phyloP scores from a whole-genome alignment of 2,113 vertebrate species.

The Thermophis baileyi region DNA sequence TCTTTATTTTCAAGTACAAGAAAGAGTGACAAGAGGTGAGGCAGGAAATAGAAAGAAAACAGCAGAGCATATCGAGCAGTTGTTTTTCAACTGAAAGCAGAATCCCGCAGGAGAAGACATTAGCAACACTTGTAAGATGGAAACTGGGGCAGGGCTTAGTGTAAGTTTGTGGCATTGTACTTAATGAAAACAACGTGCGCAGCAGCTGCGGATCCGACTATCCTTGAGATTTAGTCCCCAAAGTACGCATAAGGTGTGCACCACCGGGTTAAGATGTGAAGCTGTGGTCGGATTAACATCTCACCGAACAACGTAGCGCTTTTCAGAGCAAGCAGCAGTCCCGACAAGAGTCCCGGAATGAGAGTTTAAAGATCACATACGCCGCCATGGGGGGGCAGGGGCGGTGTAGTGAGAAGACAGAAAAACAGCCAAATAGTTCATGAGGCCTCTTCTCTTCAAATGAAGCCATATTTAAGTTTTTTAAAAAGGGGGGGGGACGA shows the following conservation, averaged over 20 bases:
- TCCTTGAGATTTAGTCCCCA: not conserved
- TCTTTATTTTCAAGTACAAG: constrained; percentile 1
- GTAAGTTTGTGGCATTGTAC: not conserved
- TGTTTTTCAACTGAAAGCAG: constrained; percentile 1
- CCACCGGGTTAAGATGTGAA: not conserved
- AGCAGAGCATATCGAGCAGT: not conserved
- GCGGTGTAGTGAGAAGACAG: not conserved
- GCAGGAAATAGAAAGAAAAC: not conserved
- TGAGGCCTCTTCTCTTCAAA: constrained; percentile 11
- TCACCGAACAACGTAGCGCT: not conserved
- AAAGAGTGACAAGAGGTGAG: constrained; percentile 2
- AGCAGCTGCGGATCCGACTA: not conserved
- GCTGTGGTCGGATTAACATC: not conserved
- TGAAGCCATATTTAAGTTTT: not conserved
- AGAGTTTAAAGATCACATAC: constrained; percentile 22
- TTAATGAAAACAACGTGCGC: constrained; percentile 3
- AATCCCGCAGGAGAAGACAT: constrained; percentile 5
- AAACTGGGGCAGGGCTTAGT: not conserved
- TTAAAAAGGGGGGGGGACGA: not conserved
- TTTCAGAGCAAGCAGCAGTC: not conserved
- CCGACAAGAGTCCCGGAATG: not conserved
- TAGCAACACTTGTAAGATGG: not conserved
- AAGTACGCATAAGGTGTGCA: not conserved
- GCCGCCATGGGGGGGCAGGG: constrained; percentile 16
- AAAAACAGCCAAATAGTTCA: not conserved